Evolutionary conservation across 2,888 invertebrate species (phyloP).

Genomic region (Leptopilina drosophilae): DNA sequence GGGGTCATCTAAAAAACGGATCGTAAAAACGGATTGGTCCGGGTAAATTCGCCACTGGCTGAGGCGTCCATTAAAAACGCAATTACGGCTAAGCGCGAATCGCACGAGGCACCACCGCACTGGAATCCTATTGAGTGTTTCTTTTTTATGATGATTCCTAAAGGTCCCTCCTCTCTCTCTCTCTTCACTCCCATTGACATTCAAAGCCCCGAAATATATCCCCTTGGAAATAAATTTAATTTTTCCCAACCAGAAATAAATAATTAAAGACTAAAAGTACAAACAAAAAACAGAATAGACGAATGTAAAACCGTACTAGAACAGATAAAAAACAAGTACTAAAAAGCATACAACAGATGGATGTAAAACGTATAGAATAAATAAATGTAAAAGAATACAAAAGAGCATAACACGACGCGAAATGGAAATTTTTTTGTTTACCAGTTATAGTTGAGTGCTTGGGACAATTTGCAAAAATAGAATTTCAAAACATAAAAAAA

Average conservation of each 20-base stretch:
- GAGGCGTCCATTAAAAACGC: slow-evolving; percentile 68
- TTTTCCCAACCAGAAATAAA: background rate
- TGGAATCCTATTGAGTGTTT: slow-evolving; percentile 51
- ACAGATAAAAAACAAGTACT: too few species aligned
- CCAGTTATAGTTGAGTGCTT: background rate
- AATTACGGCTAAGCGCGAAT: slow-evolving; percentile 70
- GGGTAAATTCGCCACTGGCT: slow-evolving; percentile 67
- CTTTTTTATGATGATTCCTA: slow-evolving; percentile 52
- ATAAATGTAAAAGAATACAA: background rate
- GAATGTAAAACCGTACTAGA: too few species aligned
- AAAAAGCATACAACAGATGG: too few species aligned
- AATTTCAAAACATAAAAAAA: background rate
- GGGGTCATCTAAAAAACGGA: slow-evolving; percentile 53
- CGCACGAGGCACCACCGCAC: slow-evolving; percentile 51
- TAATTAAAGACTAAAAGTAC: background rate
- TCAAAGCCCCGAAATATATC: background rate
- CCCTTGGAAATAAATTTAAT: too few species aligned
- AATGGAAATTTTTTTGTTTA: too few species aligned
- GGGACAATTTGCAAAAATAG: slow-evolving; percentile 3
- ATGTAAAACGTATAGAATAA: background rate
- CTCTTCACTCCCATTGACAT: background rate
- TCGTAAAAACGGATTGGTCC: slow-evolving; percentile 68
- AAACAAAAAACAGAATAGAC: too few species aligned
- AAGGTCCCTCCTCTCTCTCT: slow-evolving; percentile 32
- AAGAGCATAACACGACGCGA: background rate